A percentile compares a stretch with the other conserved stretches of the same genome.
These are phyloP conservation scores for Manis crassicaudata DNA, from an alignment of 2,797 vertebrate genomes.

Conservation along the genomic window DNA sequence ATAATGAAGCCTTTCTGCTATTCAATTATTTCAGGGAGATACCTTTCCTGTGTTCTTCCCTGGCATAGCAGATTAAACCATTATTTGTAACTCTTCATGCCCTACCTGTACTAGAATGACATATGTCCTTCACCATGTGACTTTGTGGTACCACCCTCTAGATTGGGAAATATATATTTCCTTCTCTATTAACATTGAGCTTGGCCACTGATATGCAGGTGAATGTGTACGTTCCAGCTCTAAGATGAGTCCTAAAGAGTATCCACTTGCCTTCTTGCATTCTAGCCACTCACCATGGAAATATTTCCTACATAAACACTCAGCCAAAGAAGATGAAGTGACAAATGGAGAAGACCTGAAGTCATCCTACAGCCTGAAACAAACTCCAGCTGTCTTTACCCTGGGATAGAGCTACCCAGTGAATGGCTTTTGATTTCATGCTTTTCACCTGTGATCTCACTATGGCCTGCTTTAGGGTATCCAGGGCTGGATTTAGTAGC, in stretches of 20 bases:
- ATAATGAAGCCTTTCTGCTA: background rate
- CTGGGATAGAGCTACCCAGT: background rate
- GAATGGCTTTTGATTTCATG: background rate
- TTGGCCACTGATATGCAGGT: background rate
- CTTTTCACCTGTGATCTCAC: constrained; percentile 20
- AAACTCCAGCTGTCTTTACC: background rate
- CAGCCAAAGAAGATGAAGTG: background rate
- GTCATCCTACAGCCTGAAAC: background rate
- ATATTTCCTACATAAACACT: background rate
- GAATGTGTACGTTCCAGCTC: background rate
- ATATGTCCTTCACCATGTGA: rapidly evolving
- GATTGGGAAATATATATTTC: background rate
- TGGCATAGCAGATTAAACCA: background rate
- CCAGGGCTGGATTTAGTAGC: background rate
- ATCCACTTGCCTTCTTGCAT: background rate
- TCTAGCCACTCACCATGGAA: background rate
- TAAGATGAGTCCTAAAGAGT: background rate
- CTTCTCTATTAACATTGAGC: background rate
- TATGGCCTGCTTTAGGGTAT: background rate
- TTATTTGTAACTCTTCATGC: background rate
- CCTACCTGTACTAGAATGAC: background rate
- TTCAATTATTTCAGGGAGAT: constrained; percentile 34
- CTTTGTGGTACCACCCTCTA: background rate
- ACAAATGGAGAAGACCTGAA: background rate
- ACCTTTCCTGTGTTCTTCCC: background rate